A percentile compares a stretch with the other conserved stretches of the same genome.
Evolutionary conservation across 2,113 vertebrate genomes (phyloP).

Genomic region (Theristicus caerulescens): DNA sequence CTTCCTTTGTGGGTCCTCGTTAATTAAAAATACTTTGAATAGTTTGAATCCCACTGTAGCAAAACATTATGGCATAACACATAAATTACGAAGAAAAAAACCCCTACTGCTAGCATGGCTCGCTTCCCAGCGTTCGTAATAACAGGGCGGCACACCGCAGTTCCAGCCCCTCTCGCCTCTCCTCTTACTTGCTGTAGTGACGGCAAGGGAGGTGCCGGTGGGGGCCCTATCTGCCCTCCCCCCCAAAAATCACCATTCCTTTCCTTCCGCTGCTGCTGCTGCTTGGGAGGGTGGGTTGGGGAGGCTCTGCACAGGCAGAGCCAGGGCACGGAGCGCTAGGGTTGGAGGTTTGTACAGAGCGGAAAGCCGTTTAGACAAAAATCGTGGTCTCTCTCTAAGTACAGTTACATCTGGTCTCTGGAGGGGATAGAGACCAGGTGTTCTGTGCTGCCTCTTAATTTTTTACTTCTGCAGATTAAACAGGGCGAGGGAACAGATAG

Average conservation of each 20-base stretch:
- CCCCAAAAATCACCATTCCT: neutral
- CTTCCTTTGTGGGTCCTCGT: neutral
- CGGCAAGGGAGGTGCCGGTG: neutral
- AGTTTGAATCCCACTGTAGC: neutral
- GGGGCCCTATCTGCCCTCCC: neutral
- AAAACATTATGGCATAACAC: neutral
- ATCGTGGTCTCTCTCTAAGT: neutral
- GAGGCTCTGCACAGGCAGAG: neutral
- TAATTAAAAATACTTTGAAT: slow-evolving; percentile 27
- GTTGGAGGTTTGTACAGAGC: neutral
- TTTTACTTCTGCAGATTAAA: neutral
- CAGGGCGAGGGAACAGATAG: neutral
- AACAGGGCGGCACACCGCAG: neutral
- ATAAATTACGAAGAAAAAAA: neutral
- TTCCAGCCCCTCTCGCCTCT: neutral
- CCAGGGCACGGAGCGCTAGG: neutral
- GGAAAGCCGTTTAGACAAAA: neutral
- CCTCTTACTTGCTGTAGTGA: neutral
- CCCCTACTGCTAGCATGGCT: neutral
- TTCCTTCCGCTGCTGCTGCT: neutral
- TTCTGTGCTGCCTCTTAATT: neutral
- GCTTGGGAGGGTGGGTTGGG: neutral
- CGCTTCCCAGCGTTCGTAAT: neutral
- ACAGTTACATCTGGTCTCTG: neutral
- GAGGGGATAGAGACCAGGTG: neutral